Evolutionary conservation across 2,797 vertebrate genomes (phyloP), one percentile per base, ranked within the genome.

Genomic region (Mormyrus hasselquistii): DNA sequence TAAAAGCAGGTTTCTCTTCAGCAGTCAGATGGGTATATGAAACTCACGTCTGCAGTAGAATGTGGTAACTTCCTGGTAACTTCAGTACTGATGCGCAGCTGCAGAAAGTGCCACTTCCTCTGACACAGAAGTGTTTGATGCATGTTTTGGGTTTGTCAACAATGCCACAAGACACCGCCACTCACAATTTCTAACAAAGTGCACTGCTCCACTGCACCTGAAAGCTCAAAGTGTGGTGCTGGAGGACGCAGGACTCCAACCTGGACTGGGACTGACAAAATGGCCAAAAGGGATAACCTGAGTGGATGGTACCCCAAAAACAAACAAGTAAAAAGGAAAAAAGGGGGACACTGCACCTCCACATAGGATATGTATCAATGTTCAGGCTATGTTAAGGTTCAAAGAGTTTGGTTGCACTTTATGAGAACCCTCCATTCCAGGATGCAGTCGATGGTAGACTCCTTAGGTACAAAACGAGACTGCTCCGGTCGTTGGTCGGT

Each of bases 11-110:
- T 47, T 50, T 38, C 82, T 84, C 82, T 50, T 50, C 44, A 47
- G 82, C 41, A 22, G 82, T 52, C 47, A 16, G 22, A 52, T 52
- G 4, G 3, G 19, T 84, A 50, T 19, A 73, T 41, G 73, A 79
- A 44, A 79, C 38, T 79, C 38, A 76, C 34, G 14, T 38, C 44
- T 53, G 50, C 22, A 50, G 5, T 3, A 87, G 29, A 29, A 41
- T 25, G 85, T 87, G 85, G 50, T 53, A 62, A 92, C 94, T 96
- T 95, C 95, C 95, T 95, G 95, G 94, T 93, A 90, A 93, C 91
- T 92, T 92, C 87, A 90, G 62, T 69, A 79, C 89, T 92, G 92
- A 91, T 91, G 16, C 25, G 92, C 88, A 90, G 92, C 92, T 92
- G 90, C 89, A 62, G 84, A 88, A 88, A 88, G 90, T 90, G 86